Base-by-base conservation (phyloP, 2,113 vertebrate genomes). In the Chiloscyllium plagiosum region DNA sequence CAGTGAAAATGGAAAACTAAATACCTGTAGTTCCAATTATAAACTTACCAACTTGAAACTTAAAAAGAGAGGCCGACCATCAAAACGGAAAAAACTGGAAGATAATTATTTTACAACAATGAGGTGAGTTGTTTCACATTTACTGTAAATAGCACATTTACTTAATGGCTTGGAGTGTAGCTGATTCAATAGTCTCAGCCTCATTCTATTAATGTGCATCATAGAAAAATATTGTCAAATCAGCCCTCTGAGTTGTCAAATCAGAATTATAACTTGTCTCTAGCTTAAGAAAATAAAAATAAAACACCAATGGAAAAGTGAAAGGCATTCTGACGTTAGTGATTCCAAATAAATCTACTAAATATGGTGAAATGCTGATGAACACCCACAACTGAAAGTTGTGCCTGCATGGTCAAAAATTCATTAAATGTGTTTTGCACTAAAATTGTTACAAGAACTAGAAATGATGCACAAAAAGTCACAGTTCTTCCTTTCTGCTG, bases 71-170 rank as follows among this genome's bases (percentile, higher is more conserved):
- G 94, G 94, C 42, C 98, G 99, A 96, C 99, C 99, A 93, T 98
- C 99, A 37, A 99, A 99, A 97, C 98, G 98, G 96, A 99, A 98
- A 97, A 98, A 97, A 65, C 96, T 98, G 19, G 98, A 99, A 42
- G 99, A 99, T 96, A 96, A 97, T 80, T 76, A 97, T 50, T 50
- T 95, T 72, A 20, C 66, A 47, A 42, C 66, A 13, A 72, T 95
- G 68, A 72, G 94, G 94, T 95, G 69, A 95, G 68, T 52, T 47
- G 42, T 52, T 72, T 66, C 65, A 20, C 4, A 47, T 83, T 83
- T 42, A 90, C 87, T 52, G 52, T n/a, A 61, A 90, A 90, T 90
- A 61, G 87, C 50, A 61, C 87, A 56, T 29, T 90, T 24, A 33
- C 56, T 10, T 29, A 61, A 52, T 61, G 29, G 50, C 33, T 90